phyloP scores from a whole-genome alignment of 2,113 vertebrate genomes.

The Atlantisia rogersi region DNA sequence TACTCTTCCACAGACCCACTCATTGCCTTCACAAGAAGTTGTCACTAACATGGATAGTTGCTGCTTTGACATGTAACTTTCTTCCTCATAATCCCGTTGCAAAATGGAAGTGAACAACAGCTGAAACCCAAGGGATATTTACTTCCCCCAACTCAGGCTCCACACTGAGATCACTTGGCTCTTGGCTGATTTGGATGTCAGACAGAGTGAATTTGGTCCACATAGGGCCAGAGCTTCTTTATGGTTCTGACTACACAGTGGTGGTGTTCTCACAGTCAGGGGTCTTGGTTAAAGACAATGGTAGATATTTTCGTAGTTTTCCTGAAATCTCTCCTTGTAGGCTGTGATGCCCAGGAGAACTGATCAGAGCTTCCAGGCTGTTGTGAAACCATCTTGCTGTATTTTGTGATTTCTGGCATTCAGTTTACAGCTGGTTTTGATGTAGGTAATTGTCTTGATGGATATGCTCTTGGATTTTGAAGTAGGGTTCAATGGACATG shows the following conservation, averaged over 20 bases:
- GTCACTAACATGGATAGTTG: background rate
- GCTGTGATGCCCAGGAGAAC: background rate
- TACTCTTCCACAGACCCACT: background rate
- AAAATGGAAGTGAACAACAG: background rate
- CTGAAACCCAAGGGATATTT: background rate
- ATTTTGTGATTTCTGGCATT: background rate
- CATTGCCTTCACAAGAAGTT: background rate
- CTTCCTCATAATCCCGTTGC: background rate
- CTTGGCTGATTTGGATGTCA: background rate
- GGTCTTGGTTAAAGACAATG: background rate
- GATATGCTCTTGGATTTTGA: background rate
- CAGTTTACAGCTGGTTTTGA: background rate
- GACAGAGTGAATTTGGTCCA: background rate
- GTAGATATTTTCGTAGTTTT: background rate
- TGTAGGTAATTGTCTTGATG: constrained; percentile 1
- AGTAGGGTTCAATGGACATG: background rate
- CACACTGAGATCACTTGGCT: background rate
- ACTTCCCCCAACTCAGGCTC: background rate
- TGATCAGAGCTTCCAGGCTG: background rate
- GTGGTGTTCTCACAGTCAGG: background rate
- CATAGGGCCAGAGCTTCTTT: background rate
- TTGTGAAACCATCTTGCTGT: background rate
- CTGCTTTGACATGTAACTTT: background rate
- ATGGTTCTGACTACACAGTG: background rate
- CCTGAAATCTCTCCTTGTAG: background rate